Base-by-base conservation (phyloP, 2,797 vertebrate genomes). In the Percopsis omiscomaycus region DNA sequence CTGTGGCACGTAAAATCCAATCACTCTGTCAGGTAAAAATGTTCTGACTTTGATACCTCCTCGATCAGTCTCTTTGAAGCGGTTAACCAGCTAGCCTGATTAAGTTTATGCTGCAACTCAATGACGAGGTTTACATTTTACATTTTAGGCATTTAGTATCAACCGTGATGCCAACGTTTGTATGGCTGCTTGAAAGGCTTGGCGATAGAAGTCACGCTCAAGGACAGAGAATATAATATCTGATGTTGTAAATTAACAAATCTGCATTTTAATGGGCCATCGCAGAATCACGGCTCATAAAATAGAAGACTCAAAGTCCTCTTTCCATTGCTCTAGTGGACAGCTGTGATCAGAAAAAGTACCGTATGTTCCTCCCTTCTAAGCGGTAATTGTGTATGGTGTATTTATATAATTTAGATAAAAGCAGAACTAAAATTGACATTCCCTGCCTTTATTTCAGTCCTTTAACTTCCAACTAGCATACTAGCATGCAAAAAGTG, bases 191-290 rank as follows among this genome's bases (percentile, higher is more conserved):
- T 46, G 29, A 73, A 44, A 42, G 27, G 46, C 55, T 57, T 55
- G 14, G 37, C 14, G 50, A 46, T 22, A 56, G 44, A 69, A 55
- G 64, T 67, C 66, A 53, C 54, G 44, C 4, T 61, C 61, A 79
- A 79, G 63, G 71, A 66, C 64, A 44, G 22, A 48, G 56, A 5
- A 53, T 55, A 46, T 50, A 59, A 63, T 58, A 44, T 68, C 50
- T 61, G 55, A 51, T 67, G 30, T 67, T 58, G 52, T 59, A 73
- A 80, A 78, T 55, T 46, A 65, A 58, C 13, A 55, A 3, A 82
- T 83, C 66, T 76, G 68, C 75, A 74, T 81, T 78, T 81, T 76
- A 81, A 84, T 77, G 64, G 77, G 51, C 28, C 65, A 14, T 66
- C 64, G 61, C 28, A 44, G 64, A 55, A 49, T 68, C 37, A 61